Conservation (phyloP, 2,888 invertebrate species). For the Dilophus febrilis region DNA sequence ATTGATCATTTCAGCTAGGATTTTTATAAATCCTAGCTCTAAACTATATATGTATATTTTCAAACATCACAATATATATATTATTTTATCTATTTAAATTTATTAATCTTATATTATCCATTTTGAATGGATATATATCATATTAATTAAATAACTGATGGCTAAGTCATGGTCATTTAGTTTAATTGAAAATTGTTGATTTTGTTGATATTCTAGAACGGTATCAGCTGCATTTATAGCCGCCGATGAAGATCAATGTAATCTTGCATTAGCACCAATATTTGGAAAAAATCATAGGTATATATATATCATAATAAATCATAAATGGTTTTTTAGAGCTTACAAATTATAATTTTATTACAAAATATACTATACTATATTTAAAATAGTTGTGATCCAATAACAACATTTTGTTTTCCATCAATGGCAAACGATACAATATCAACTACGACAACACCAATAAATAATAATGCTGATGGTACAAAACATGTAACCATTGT, state of each 20-base stretch:
- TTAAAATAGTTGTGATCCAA: conserved; percentile 27
- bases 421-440: conserved; percentile 2
- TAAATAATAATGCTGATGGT: background rate
- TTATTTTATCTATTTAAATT: no score
- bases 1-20: background rate
- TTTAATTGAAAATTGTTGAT: conserved; percentile 2
- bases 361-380: background rate
- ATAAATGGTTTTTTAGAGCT: background rate
- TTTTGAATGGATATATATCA: no score
- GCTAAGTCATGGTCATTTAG: background rate
- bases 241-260: conserved; percentile 53
- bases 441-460: background rate
- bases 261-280: conserved; percentile 45
- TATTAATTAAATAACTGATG: no score
- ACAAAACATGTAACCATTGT: conserved; percentile 25
- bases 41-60: background rate
- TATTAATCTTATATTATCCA: no score
- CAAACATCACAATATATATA: background rate
- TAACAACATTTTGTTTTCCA: conserved; percentile 29
- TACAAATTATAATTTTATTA: background rate
- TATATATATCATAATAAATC: background rate
- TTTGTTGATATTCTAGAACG: conserved; percentile 27
- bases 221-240: conserved; percentile 43
- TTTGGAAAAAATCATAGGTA: conserved; percentile 47
- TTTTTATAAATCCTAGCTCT: background rate